Conservation (phyloP, 1,140 invertebrate genomes). For the Drosophila guanche region DNA sequence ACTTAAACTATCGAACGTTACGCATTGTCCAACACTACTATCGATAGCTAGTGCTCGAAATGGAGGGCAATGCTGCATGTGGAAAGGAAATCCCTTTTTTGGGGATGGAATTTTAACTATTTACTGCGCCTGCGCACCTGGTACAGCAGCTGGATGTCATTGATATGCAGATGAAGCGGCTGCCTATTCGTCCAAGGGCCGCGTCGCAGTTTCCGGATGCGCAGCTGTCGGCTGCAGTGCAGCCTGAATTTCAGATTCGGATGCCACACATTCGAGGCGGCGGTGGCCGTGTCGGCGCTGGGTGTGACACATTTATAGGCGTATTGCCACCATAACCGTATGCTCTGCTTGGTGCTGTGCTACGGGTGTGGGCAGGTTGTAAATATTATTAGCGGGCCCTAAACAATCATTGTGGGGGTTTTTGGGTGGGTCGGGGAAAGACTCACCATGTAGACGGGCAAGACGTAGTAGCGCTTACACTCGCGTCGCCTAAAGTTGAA, state of each 20-base stretch:
- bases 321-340: constrained; percentile 74
- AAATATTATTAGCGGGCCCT: constrained; percentile 47
- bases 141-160: constrained; percentile 63
- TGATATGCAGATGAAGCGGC: constrained; percentile 62
- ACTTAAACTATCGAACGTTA: too few species aligned
- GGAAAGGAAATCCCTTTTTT: too few species aligned
- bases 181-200: constrained; percentile 52
- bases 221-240: constrained; percentile 66
- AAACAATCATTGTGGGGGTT: constrained; percentile 10
- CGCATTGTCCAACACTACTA: too few species aligned
- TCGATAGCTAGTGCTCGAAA: too few species aligned
- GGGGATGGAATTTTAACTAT: constrained; percentile 7
- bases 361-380: constrained; percentile 20
- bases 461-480: constrained; percentile 70
- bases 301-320: constrained; percentile 73
- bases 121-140: constrained; percentile 54
- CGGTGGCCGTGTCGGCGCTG: constrained; percentile 6
- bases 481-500: constrained; percentile 70
- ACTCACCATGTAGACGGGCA: constrained; percentile 76
- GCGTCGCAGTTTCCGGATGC: constrained; percentile 62
- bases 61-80: too few species aligned
- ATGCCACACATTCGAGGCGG: constrained; percentile 45
- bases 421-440: constrained; percentile 9
- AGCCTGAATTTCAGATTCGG: constrained; percentile 70
- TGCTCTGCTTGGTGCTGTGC: constrained; percentile 70